A percentile compares a stretch with the other conserved stretches of the same genome.
These are phyloP conservation scores for Lipophrys pholis DNA, from an alignment of 2,113 vertebrate species.

Conservation along the genomic window DNA sequence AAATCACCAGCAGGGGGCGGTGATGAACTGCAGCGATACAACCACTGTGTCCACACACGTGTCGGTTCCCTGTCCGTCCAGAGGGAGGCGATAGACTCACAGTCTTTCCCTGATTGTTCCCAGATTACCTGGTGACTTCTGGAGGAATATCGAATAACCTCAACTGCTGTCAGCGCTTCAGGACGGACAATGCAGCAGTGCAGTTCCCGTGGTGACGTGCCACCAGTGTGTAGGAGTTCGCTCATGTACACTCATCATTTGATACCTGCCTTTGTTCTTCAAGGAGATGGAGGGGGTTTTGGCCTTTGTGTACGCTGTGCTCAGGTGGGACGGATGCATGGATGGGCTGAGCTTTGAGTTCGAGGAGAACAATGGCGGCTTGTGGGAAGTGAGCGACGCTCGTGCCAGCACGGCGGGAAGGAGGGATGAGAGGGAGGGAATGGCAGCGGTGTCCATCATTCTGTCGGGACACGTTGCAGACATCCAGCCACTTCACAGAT, in stretches of 20 bases:
- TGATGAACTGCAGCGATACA: background rate
- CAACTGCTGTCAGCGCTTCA: constrained; percentile 32
- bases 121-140: constrained; percentile 19
- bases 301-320: constrained; percentile 54
- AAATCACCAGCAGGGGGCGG: constrained; percentile 53
- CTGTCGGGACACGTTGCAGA: constrained; percentile 69
- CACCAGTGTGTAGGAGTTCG: constrained; percentile 44
- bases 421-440: constrained; percentile 23
- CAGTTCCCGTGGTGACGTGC: constrained; percentile 49
- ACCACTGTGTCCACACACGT: background rate
- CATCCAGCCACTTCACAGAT: constrained; percentile 70
- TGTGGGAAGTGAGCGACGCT: constrained; percentile 53
- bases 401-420: constrained; percentile 53
- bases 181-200: constrained; percentile 36
- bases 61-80: constrained; percentile 16
- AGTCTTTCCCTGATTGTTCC: background rate
- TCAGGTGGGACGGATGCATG: constrained; percentile 28
- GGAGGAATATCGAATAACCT: constrained; percentile 40
- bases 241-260: constrained; percentile 63
- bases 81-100: constrained; percentile 28
- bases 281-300: constrained; percentile 59
- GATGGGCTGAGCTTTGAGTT: constrained; percentile 29
- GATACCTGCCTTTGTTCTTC: constrained; percentile 67
- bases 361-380: constrained; percentile 72
- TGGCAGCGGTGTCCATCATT: constrained; percentile 57